Conservation (phyloP, 2,113 vertebrate genomes). For the Ciconia maguari region DNA sequence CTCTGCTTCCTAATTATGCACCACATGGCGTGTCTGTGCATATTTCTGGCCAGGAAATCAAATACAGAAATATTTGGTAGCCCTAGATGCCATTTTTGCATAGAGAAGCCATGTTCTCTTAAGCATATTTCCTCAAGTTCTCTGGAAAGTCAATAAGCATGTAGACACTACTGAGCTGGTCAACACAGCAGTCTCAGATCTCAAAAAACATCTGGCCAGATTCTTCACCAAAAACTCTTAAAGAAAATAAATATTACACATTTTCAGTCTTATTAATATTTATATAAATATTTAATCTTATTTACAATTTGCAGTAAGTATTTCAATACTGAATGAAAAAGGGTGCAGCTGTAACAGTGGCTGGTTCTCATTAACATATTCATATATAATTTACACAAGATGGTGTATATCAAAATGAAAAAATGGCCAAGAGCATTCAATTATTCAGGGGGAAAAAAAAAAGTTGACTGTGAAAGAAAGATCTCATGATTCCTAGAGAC, state of each 20-base stretch:
- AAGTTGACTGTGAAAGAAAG: background rate
- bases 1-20: background rate
- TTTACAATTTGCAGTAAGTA: background rate
- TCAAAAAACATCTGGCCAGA: background rate
- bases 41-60: background rate
- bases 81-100: background rate
- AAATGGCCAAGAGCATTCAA: background rate
- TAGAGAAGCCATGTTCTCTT: background rate
- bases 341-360: background rate
- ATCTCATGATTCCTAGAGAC: background rate
- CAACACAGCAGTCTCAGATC: background rate
- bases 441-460: accelerated
- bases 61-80: accelerated
- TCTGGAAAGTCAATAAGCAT: background rate
- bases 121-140: background rate
- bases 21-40: background rate
- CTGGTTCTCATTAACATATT: background rate
- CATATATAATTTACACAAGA: background rate
- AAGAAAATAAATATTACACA: background rate
- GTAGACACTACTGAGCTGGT: background rate
- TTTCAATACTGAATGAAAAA: background rate
- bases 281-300: background rate
- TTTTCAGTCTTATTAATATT: background rate
- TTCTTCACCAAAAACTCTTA: background rate
- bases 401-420: background rate